phyloP scores from a whole-genome alignment of 2,797 vertebrate species.

The Cynopterus sphinx region DNA sequence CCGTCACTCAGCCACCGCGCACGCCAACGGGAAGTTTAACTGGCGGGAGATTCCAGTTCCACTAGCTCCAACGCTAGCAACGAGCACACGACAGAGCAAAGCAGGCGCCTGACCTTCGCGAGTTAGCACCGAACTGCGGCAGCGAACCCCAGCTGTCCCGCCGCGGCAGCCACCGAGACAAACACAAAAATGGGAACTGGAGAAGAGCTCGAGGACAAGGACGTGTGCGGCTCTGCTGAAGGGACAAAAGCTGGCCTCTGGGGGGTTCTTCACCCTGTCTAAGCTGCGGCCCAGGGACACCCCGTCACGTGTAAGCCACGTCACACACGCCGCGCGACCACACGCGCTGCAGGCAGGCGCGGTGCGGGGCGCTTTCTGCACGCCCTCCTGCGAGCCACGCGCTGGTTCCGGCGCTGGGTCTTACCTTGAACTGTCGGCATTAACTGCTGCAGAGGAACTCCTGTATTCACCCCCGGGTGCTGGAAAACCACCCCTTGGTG shows the following conservation, averaged over 20 bases:
- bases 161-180: slow-evolving; percentile 58
- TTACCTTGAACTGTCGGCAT: slow-evolving; percentile 99
- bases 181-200: neutral
- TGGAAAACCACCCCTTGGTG: slow-evolving; percentile 99
- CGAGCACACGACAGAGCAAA: slow-evolving; percentile 46
- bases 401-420: neutral
- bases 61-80: neutral
- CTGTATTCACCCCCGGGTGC: slow-evolving; percentile 98
- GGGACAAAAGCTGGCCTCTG: slow-evolving; percentile 1
- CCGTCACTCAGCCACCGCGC: rapidly evolving
- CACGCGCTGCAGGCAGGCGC: neutral
- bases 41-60: neutral
- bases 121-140: slow-evolving; percentile 12
- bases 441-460: slow-evolving; percentile 99
- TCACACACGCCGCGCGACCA: slow-evolving; percentile 54
- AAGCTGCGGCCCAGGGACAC: slow-evolving; percentile 43
- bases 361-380: neutral
- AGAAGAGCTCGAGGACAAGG: neutral
- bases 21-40: neutral
- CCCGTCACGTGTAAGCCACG: slow-evolving; percentile 34
- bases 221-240: neutral
- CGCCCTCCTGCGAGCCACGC: neutral
- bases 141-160: slow-evolving; percentile 24
- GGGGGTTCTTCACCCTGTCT: neutral
- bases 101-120: neutral